A percentile compares a stretch with the other conserved stretches of the same genome.
These are phyloP conservation scores for Nipponacmea schrenckii DNA, from an alignment of 2,888 invertebrate species.

Conservation along the genomic window DNA sequence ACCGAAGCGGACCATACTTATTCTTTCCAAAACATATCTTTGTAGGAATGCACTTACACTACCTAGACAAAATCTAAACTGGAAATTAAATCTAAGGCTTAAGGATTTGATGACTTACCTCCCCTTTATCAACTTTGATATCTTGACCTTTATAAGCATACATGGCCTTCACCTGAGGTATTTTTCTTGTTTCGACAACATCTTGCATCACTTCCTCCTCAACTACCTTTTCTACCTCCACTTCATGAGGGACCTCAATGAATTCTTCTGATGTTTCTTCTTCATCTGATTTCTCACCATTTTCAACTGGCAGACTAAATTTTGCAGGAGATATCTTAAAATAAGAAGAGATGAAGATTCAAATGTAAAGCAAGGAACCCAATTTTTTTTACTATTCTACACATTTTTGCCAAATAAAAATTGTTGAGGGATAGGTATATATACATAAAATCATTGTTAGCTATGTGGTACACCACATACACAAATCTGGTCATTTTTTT, in stretches of 20 bases:
- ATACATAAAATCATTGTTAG: too few relatives aligned
- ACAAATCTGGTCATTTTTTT: too few relatives aligned
- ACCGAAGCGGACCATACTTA: too few relatives aligned
- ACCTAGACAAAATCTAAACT: too few relatives aligned
- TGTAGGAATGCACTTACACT: too few relatives aligned
- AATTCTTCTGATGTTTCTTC: constrained; percentile 74
- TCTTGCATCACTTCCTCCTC: constrained; percentile 86
- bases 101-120: constrained; percentile 69
- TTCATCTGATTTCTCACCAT: constrained; percentile 51
- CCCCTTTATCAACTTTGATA: constrained; percentile 90
- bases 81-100: too few relatives aligned
- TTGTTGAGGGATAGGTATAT: too few relatives aligned
- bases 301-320: constrained; percentile 59
- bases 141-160: constrained; percentile 94
- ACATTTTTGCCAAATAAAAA: not conserved
- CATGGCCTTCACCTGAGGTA: constrained; percentile 82
- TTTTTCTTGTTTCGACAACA: constrained; percentile 85
- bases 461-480: too few relatives aligned
- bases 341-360: not conserved
- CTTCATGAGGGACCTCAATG: constrained; percentile 86
- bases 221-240: constrained; percentile 88
- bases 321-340: constrained; percentile 62
- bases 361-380: not conserved
- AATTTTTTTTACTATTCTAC: not conserved
- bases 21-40: too few relatives aligned